A percentile compares a stretch with the other conserved stretches of the same genome.
Evolutionary conservation across 2,888 invertebrate species (phyloP).

Genomic region (Parapristionchus giblindavisi): DNA sequence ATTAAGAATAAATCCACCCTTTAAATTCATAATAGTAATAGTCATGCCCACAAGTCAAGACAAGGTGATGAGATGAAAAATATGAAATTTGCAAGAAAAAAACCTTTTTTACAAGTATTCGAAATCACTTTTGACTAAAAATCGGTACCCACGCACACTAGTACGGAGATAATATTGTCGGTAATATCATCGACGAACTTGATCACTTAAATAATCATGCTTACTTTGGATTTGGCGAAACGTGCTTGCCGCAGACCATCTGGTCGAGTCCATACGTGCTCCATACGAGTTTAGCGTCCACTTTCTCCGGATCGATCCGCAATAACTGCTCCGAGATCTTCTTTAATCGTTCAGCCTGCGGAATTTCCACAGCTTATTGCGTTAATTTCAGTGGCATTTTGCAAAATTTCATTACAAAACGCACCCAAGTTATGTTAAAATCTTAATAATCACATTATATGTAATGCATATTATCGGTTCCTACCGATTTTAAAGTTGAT

Average conservation of each 20-base stretch:
- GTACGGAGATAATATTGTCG: background rate
- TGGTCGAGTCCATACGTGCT: background rate
- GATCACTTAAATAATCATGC: background rate
- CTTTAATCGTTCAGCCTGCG: slow-evolving; percentile 13
- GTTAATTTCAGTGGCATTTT: background rate
- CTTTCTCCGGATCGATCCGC: background rate
- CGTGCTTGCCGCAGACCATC: slow-evolving; percentile 11
- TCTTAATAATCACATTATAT: too few species aligned
- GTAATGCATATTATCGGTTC: background rate
- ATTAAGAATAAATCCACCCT: background rate
- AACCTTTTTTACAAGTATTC: too few species aligned
- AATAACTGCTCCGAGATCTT: slow-evolving; percentile 1
- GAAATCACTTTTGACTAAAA: too few species aligned
- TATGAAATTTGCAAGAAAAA: too few species aligned
- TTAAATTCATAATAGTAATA: background rate
- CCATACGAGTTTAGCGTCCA: background rate
- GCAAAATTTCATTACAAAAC: background rate
- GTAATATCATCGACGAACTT: background rate
- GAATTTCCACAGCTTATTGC: background rate
- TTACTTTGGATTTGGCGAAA: background rate
- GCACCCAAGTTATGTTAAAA: too few species aligned
- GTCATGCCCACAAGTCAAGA: too few species aligned
- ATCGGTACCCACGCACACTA: background rate
- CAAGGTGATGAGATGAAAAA: too few species aligned
- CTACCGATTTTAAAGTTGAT: background rate